Base-by-base conservation (phyloP, 35 echinoderm and acorn worm species). In the Amphiura filiformis region DNA sequence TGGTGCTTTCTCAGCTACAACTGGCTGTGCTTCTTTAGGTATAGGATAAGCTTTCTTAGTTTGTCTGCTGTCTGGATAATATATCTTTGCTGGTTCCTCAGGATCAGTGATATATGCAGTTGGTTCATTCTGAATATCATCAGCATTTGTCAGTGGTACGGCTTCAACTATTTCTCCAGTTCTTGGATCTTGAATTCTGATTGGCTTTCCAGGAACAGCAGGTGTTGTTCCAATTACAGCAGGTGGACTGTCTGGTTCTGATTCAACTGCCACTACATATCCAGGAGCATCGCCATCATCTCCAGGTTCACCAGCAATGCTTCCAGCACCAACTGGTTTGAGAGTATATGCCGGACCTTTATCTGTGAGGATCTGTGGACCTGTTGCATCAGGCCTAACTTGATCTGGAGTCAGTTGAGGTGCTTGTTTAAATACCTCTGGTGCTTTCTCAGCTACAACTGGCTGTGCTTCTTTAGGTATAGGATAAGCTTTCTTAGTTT, bases 301-400 rank as follows among this genome's bases (percentile, higher is more conserved):
- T 38, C 44, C 56, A 44, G 65, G 36, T 39, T 28, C 34, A 34
- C 49, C 61, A 26, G 42, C 52, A 13, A 70, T 4, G 23, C 79
- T 77, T 65, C 33, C 17, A 34, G 34, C 11, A 70, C 3, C 56
- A 85, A 70, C 47, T 2, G 90, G 90, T 76, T 76, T 87, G 26
- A 92, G 57, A 17, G 82, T 37, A 87, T 75, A 92, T 31, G 90
- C 90, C 39, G 56, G 56, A 35, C 90, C 90, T 22, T 87, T 40
- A 32, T 87, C 56, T 87, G 90, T 92, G n/a, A 91, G n/a, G 65
- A 85, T 31, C n/a, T n/a, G n/a, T n/a, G n/a, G n/a, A n/a, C n/a
- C n/a, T n/a, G n/a, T n/a, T n/a, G n/a, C n/a, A n/a, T n/a, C n/a
- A n/a, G n/a, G n/a, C n/a, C n/a, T n/a, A n/a, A n/a, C n/a, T 47